Conservation (phyloP, 2,113 vertebrate species). For the Otocyon megalotis region DNA sequence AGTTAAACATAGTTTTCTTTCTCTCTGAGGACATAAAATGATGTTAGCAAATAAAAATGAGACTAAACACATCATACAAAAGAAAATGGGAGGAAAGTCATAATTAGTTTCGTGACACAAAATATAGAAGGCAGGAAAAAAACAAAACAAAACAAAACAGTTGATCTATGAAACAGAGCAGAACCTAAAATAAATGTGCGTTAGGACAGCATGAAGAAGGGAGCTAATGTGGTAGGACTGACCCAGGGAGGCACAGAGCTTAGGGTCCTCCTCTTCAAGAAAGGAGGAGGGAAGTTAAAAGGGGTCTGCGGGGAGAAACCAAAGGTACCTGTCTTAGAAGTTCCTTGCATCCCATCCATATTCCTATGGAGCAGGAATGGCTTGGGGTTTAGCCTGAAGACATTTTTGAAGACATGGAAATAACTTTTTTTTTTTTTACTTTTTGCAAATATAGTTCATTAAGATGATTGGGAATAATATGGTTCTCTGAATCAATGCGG, state of each 20-base stretch:
- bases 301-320: not conserved
- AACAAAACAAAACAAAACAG: not conserved
- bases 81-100: not conserved
- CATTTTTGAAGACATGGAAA: not conserved
- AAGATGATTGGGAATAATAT: not conserved
- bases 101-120: not conserved
- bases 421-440: not conserved
- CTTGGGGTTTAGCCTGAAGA: not conserved
- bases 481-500: not conserved
- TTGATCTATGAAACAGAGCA: not conserved
- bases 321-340: not conserved
- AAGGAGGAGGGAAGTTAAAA: not conserved
- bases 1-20: not conserved
- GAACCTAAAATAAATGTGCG: not conserved
- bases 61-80: not conserved
- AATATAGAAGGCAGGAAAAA: not conserved
- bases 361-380: rapidly evolving
- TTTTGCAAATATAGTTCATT: constrained; percentile 41
- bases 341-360: not conserved
- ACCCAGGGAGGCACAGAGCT: not conserved
- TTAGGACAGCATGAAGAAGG: not conserved
- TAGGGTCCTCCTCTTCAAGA: no score
- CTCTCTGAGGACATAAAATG: not conserved
- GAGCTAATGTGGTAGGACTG: not conserved
- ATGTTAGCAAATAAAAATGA: constrained; percentile 31